Base-by-base conservation (phyloP, 64 coral and sea anemone genomes). In the Actinia tenebrosa region DNA sequence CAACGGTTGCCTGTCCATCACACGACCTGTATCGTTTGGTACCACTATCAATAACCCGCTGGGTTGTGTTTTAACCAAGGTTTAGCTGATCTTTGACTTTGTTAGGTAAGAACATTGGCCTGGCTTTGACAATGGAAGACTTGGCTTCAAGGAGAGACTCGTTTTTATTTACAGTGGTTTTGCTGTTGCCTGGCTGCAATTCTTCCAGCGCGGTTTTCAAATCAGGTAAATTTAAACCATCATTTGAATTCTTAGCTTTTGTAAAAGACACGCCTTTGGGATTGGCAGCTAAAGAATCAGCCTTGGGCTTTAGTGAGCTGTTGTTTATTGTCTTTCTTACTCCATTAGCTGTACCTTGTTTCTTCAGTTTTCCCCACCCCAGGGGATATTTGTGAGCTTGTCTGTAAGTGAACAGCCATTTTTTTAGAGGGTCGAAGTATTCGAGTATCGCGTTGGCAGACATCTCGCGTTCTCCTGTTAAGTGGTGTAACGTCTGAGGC, bases 81-180 rank as follows among this genome's bases (percentile, higher is more conserved):
- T 93, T 89, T 47, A 97, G 85, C 60, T 97, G 94, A 52, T 97
- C 94, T 85, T 93, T 97, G 22, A 97, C 91, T 84, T 97, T 97
- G 50, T 97, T 97, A 1, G 94, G 94, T 64, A 97, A 91, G 82
- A 97, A 97, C 91, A 97, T 97, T 20, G 94, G 94, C 59, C 79
- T 97, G 19, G 91, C 88, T 71, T 87, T 88, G 5, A 86, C 78
- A 66, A 93, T 97, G 15, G 80, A 80, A 23, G 94, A 97, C 54
- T 97, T 97, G 0, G 86, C 80, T 52, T 92, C 87, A 44, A 97
- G 88, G 45, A 88, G 86, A 23, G 88, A 77, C 13, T 84, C 64
- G 14, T 82, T 83, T 63, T 60, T 86, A 10, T 44, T 78, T 19
- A 62, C 79, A 15, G 15, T 77, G n/a, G 10, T 47, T 15, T 44